Conservation (phyloP, 2,113 vertebrate genomes). For the Ivindomyrus marchei region DNA sequence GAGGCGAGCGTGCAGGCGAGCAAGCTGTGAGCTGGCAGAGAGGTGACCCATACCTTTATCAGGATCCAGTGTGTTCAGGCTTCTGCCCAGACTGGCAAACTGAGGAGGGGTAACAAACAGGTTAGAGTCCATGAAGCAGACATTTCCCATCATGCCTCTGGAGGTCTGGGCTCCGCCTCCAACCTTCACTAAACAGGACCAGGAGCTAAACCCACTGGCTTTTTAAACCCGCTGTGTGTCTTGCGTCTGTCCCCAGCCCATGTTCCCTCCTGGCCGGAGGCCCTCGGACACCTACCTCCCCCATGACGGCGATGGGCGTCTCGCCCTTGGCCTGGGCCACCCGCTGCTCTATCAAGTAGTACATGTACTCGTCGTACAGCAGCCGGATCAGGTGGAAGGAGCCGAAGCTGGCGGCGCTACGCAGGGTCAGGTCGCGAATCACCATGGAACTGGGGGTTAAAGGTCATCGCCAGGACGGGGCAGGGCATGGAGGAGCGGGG, state of each 20-base stretch:
- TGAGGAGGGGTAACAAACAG: conserved; percentile 31
- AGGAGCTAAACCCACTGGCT: not conserved
- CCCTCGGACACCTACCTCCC: conserved; percentile 63
- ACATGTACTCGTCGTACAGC: conserved; percentile 90
- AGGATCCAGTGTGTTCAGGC: conserved; percentile 61
- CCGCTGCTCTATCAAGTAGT: conserved; percentile 86
- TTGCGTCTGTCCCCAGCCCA: not conserved
- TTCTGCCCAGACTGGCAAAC: conserved; percentile 72
- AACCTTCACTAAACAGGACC: not conserved
- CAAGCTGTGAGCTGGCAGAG: not conserved
- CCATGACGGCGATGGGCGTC: conserved; percentile 86
- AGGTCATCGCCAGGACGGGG: not conserved
- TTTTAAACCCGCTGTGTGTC: not conserved
- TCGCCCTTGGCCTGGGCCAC: conserved; percentile 83
- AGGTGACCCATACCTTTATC: conserved; percentile 71
- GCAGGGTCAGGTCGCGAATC: conserved; percentile 82
- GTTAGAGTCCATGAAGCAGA: not conserved
- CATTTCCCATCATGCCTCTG: not conserved
- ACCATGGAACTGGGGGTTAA: conserved; percentile 77
- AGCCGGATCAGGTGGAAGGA: conserved; percentile 87
- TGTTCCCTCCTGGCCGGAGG: not conserved
- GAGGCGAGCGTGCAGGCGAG: not conserved
- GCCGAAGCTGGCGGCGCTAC: conserved; percentile 84
- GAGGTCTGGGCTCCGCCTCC: not conserved
- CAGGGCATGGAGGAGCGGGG: not conserved